These are phyloP conservation scores for Drosophila nigritarsus DNA, from an alignment of 2,888 invertebrate genomes.

Conservation along the genomic window DNA sequence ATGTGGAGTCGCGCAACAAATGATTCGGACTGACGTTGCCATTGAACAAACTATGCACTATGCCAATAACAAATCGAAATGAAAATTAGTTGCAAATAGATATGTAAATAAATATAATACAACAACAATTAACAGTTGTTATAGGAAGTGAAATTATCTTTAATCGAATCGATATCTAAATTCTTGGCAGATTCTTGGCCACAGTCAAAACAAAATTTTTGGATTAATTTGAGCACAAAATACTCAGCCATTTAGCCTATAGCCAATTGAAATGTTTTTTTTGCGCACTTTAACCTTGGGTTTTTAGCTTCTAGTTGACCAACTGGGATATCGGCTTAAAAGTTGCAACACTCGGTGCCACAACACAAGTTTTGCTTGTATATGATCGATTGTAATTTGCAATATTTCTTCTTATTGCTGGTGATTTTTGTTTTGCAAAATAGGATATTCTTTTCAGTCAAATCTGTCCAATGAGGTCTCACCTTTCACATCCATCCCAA, in stretches of 20 bases:
- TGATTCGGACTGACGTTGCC: constrained; percentile 88
- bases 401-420: not conserved
- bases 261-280: too few species aligned
- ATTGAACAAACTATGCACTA: constrained; percentile 78
- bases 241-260: too few species aligned
- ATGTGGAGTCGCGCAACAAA: constrained; percentile 87
- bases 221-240: too few species aligned
- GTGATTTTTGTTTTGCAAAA: not conserved
- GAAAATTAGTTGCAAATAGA: not conserved
- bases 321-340: not conserved
- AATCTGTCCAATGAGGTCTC: not conserved
- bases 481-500: too few species aligned
- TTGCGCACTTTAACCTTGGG: too few species aligned
- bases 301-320: not conserved
- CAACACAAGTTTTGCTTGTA: not conserved
- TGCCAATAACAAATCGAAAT: not conserved
- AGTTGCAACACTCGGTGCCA: not conserved
- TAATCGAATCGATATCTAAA: not conserved
- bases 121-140: not conserved
- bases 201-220: too few species aligned
- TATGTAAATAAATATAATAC: not conserved
- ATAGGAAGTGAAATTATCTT: not conserved
- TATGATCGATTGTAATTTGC: not conserved
- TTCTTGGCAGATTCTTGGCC: not conserved
- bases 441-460: not conserved